Evolutionary conservation across 2,797 vertebrate genomes (phyloP), one percentile per base, ranked within the genome.

Genomic region (Danio choprae): DNA sequence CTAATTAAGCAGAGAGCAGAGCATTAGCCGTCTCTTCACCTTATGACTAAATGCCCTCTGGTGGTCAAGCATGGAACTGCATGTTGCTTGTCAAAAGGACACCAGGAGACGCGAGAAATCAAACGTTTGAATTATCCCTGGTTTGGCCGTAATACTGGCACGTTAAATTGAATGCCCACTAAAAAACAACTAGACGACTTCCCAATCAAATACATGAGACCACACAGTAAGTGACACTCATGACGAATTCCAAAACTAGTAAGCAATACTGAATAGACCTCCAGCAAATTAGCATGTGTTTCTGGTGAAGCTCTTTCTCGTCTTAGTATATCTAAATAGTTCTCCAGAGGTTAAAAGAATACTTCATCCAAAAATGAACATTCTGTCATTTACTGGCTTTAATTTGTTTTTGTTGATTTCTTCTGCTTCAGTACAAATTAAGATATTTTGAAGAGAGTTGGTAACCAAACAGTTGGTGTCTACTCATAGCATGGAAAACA

Each of bases 1-100:
- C 77, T 81, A 79, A 81, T 84, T 81, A 81, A 59, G 29, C 59
- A 69, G n/a, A 6, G 16, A 36, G 55, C 18, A 13, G 18, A 48
- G 69, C 22, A 55, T 43, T 64, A 68, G 46, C 18, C 7, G 16
- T 56, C 15, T 38, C 13, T 10, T 40, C 48, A 22, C 22, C 36
- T n/a, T 9, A 15, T 4, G 56, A 68, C n/a, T 67, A 56, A 53
- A 40, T 18, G 82, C 74, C 85, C 78, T 60, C 83, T 83, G 53
- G 50, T 79, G 81, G 75, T 29, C 51, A 53, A 50, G 13, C 2
- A 44, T 10, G n/a, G 41, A 80, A 69, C 43, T 62, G 51, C 63
- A 51, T 70, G 36, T 63, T 59, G 63, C 18, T 51, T 18, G 43
- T 58, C 50, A 38, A 6, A 18, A 58, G n/a, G 11, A 68, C 63